phyloP scores from a whole-genome alignment of 2,113 vertebrate species.

The Eudyptes chrysolophus region DNA sequence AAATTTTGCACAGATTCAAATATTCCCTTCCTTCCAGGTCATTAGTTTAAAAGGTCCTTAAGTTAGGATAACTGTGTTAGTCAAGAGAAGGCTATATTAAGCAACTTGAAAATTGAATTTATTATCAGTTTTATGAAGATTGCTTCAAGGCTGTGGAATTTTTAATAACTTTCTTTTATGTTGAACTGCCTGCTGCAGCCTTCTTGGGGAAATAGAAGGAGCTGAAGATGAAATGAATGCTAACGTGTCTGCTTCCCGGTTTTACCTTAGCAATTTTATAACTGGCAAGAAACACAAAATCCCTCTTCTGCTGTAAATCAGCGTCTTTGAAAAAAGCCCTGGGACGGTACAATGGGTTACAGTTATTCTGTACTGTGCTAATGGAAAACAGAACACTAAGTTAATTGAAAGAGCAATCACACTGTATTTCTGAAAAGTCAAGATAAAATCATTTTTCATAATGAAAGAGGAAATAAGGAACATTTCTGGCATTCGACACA shows the following conservation, averaged over 20 bases:
- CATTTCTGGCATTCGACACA: neutral
- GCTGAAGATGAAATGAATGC: conserved; percentile 39
- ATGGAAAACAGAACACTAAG: conserved; percentile 54
- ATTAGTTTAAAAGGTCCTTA: conserved; percentile 69
- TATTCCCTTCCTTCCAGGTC: conserved; percentile 41
- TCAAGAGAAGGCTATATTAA: conserved; percentile 35
- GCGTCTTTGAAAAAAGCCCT: conserved; percentile 25
- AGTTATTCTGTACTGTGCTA: conserved; percentile 44
- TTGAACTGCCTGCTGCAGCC: conserved; percentile 15
- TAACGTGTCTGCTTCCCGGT: neutral
- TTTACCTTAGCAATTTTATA: conserved; percentile 49
- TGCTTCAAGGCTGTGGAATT: conserved; percentile 50
- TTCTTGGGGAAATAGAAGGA: conserved; percentile 23
- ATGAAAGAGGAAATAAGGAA: conserved; percentile 46
- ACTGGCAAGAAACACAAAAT: conserved; percentile 17
- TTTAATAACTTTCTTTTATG: conserved; percentile 60
- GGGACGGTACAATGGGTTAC: neutral
- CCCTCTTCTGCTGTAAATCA: conserved; percentile 54
- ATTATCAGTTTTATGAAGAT: conserved; percentile 40
- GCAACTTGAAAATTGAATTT: conserved; percentile 55
- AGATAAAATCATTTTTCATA: conserved; percentile 66
- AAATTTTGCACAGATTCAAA: conserved; percentile 40
- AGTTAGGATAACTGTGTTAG: conserved; percentile 63
- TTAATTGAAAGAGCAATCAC: conserved; percentile 65
- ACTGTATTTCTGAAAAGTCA: conserved; percentile 49